A percentile compares a stretch with the other conserved stretches of the same genome.
These are phyloP conservation scores for Bradypodion pumilum DNA, from an alignment of 2,797 vertebrate species.

Conservation along the genomic window DNA sequence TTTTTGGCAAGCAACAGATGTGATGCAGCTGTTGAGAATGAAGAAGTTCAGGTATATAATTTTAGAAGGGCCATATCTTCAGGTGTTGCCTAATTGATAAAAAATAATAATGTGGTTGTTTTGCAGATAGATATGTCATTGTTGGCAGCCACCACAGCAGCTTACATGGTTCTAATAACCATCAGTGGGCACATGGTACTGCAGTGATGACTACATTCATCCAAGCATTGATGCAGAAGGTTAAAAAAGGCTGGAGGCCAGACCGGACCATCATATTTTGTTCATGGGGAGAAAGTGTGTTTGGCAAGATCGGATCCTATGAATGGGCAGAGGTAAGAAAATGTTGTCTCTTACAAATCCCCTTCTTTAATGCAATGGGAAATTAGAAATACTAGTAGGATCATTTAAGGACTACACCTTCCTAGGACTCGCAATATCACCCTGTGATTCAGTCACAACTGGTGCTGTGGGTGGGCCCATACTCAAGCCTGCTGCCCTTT, in stretches of 20 bases:
- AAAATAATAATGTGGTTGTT: conserved; percentile 39
- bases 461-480: too few species aligned
- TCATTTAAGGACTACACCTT: too few species aligned
- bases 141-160: conserved; percentile 85
- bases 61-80: conserved; percentile 35
- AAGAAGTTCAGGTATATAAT: not conserved
- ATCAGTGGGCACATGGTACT: conserved; percentile 83
- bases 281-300: conserved; percentile 87
- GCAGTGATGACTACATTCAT: conserved; percentile 87
- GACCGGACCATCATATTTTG: conserved; percentile 89
- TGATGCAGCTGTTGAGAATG: not conserved
- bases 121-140: conserved; percentile 88
- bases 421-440: too few species aligned
- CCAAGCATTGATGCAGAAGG: conserved; percentile 79
- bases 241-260: conserved; percentile 85
- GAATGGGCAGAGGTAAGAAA: conserved; percentile 93
- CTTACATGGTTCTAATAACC: conserved; percentile 62
- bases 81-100: conserved; percentile 34
- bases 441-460: too few species aligned
- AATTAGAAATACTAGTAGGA: not conserved
- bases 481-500: too few species aligned
- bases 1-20: not conserved
- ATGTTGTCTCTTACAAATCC: not conserved
- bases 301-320: conserved; percentile 90
- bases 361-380: not conserved